Conservation (phyloP, 2,888 invertebrate genomes). For the Vesta saturnalis region DNA sequence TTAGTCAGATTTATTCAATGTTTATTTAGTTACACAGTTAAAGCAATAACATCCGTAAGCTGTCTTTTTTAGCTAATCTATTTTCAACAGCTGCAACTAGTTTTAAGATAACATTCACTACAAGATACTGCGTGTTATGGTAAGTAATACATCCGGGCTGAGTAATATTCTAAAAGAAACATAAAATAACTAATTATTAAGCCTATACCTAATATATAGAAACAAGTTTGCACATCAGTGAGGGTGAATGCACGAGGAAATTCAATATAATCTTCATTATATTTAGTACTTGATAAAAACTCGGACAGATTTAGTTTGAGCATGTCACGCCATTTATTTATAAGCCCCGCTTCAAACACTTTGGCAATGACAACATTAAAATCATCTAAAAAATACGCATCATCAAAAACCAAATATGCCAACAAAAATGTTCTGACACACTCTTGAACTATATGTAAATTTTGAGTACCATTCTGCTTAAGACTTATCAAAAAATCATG, state of each 20-base stretch:
- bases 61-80: too few relatives aligned
- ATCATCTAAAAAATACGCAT: conserved; percentile 54
- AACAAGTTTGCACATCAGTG: conserved; percentile 57
- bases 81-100: too few relatives aligned
- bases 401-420: conserved; percentile 54
- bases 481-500: conserved; percentile 33
- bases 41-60: too few relatives aligned
- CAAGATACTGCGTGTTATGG: too few relatives aligned
- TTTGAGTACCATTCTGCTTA: neutral
- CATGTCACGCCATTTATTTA: conserved; percentile 57
- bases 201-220: conserved; percentile 56
- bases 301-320: conserved; percentile 51
- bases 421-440: conserved; percentile 60
- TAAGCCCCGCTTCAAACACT: conserved; percentile 55
- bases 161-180: conserved; percentile 36
- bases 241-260: conserved; percentile 56
- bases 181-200: conserved; percentile 45
- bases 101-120: too few relatives aligned
- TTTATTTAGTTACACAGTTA: too few relatives aligned
- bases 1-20: too few relatives aligned
- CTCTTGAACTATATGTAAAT: conserved; percentile 56
- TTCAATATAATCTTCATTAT: conserved; percentile 30
- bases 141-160: conserved; percentile 1
- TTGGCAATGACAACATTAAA: conserved; percentile 54
- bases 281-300: neutral